Percentiles rank a stretch among this genome's conserved stretches.
phyloP scores from a whole-genome alignment of 2,888 invertebrate genomes.

The Mythimna pallens region DNA sequence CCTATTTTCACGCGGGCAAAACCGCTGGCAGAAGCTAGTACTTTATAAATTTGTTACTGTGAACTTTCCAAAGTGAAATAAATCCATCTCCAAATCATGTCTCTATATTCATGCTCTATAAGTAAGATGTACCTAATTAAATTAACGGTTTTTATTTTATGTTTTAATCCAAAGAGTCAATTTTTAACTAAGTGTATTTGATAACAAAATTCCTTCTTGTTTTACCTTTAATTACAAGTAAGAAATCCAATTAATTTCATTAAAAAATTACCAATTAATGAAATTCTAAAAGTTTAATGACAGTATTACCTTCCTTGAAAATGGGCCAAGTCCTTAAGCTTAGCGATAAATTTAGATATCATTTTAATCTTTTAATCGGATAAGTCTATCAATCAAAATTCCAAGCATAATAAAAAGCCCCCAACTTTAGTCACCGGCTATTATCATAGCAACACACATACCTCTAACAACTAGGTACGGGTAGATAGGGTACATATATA shows the following conservation, averaged over 20 bases:
- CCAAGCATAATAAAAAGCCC: background rate
- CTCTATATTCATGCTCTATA: no score
- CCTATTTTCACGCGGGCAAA: no score
- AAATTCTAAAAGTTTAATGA: background rate
- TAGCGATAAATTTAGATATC: constrained; percentile 7
- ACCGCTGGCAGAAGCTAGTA: no score
- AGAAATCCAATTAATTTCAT: constrained; percentile 4
- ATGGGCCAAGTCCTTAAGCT: constrained; percentile 14
- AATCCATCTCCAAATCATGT: no score
- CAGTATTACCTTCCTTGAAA: constrained; percentile 1
- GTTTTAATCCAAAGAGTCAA: no score
- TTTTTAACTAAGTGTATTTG: background rate
- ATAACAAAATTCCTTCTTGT: background rate
- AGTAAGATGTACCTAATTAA: no score
- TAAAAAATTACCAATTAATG: background rate
- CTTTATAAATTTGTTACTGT: no score
- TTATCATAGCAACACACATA: no score
- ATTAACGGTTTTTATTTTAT: no score
- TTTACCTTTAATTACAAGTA: background rate
- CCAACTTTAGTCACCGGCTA: background rate
- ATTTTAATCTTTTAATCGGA: constrained; percentile 17
- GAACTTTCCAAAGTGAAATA: no score
- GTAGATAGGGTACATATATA: background rate
- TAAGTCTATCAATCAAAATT: constrained; percentile 22
- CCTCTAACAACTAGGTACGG: background rate